Evolutionary conservation across 2,113 vertebrate species (phyloP).

Genomic region (Chelonoidis abingdonii): DNA sequence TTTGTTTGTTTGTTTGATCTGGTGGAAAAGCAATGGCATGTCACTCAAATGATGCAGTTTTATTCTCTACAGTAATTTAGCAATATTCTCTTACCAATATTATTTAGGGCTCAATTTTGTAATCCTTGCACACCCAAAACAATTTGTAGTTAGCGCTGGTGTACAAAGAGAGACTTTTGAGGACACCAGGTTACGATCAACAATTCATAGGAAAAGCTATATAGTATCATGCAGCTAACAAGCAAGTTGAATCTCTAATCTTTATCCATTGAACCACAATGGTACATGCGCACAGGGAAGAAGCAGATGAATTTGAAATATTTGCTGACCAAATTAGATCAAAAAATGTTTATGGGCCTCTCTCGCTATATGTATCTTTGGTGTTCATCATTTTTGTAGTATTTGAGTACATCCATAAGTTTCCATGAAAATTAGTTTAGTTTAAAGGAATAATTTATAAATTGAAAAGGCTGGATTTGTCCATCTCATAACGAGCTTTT

Average conservation of each 20-base stretch:
- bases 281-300: neutral
- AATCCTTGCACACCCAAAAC: neutral
- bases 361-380: neutral
- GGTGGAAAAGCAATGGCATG: neutral
- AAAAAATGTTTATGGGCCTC: too few species aligned
- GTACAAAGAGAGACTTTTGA: neutral
- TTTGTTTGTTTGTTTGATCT: neutral
- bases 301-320: neutral
- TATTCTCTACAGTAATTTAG: too few species aligned
- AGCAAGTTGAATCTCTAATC: neutral
- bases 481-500: neutral
- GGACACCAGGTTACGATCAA: too few species aligned
- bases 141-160: accelerated
- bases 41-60: neutral
- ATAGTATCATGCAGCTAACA: neutral
- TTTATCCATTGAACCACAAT: neutral
- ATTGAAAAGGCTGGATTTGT: too few species aligned
- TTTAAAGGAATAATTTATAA: neutral
- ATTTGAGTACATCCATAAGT: neutral
- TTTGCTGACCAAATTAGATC: neutral
- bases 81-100: accelerated
- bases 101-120: accelerated
- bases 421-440: neutral
- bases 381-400: neutral
- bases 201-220: neutral